Percentiles rank a stretch among this genome's conserved stretches.
Conservation (phyloP, 92 coral and sea anemone species). For the Desmophyllum pertusum region DNA sequence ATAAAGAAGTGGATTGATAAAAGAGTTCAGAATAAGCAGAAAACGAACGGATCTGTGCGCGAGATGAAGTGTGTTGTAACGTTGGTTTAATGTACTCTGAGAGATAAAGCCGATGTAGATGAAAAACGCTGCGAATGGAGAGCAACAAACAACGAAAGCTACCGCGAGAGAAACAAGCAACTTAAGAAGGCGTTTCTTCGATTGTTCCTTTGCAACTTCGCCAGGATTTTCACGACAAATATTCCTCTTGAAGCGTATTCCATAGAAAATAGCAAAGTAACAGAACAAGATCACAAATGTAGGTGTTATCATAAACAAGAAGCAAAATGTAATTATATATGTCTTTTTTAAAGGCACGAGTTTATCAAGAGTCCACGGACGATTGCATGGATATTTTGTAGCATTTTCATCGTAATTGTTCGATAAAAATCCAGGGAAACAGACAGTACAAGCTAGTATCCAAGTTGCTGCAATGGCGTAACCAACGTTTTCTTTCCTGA, state of each 20-base stretch:
- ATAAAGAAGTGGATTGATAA: slow-evolving; percentile 44
- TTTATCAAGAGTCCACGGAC: slow-evolving; percentile 38
- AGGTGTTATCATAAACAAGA: slow-evolving; percentile 25
- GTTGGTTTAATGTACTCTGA: not conserved
- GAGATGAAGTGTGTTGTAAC: slow-evolving; percentile 12
- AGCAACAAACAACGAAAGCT: slow-evolving; percentile 39
- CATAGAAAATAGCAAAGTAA: slow-evolving; percentile 32
- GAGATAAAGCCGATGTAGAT: slow-evolving; percentile 1
- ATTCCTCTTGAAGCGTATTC: slow-evolving; percentile 27
- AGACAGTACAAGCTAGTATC: slow-evolving; percentile 2
- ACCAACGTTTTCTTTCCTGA: slow-evolving; percentile 14
- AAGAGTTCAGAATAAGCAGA: slow-evolving; percentile 45
- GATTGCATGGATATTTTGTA: slow-evolving; percentile 27
- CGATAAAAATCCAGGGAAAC: slow-evolving; percentile 24
- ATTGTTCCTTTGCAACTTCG: not conserved
- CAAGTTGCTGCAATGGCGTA: slow-evolving; percentile 8
- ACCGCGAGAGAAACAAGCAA: slow-evolving; percentile 42
- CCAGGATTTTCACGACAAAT: slow-evolving; percentile 4
- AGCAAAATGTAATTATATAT: slow-evolving; percentile 27
- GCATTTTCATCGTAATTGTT: slow-evolving; percentile 17
- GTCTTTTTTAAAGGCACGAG: slow-evolving; percentile 4
- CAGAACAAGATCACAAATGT: slow-evolving; percentile 26
- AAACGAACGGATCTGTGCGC: slow-evolving; percentile 43
- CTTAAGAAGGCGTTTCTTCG: slow-evolving; percentile 48
- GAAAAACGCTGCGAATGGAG: slow-evolving; percentile 48